Conservation (phyloP, 2,797 vertebrate species). For the Cuculus canorus region DNA sequence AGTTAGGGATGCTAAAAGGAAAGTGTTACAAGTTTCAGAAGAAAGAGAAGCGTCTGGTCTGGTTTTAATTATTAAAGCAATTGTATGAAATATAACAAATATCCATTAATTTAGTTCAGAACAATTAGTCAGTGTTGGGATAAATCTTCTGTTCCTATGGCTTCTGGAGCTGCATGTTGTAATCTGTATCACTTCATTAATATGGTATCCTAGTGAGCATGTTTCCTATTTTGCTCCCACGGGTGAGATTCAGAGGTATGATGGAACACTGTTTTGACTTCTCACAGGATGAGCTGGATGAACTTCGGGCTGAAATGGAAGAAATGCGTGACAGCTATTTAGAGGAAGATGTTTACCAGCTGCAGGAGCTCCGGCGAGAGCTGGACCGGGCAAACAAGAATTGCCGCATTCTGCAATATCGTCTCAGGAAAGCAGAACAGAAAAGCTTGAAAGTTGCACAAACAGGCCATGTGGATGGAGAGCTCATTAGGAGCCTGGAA, state of each 20-base stretch:
- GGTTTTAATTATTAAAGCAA: not conserved
- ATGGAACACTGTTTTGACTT: slow-evolving; percentile 53
- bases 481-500: slow-evolving; percentile 92
- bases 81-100: not conserved
- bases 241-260: not conserved
- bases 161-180: not conserved
- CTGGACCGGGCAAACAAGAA: slow-evolving; percentile 97
- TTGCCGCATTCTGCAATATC: slow-evolving; percentile 98
- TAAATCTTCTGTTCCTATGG: not conserved
- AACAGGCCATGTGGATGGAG: slow-evolving; percentile 96
- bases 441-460: slow-evolving; percentile 96
- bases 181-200: not conserved
- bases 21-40: not conserved
- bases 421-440: slow-evolving; percentile 97
- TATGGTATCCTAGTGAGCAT: not conserved
- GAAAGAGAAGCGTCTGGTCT: not conserved
- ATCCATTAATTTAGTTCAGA: not conserved
- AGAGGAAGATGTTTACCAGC: slow-evolving; percentile 98
- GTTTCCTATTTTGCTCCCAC: not conserved
- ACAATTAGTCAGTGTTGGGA: not conserved
- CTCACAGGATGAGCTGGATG: slow-evolving; percentile 94
- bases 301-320: slow-evolving; percentile 98
- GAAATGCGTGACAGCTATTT: slow-evolving; percentile 98
- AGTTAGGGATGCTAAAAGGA: not conserved
- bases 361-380: slow-evolving; percentile 96